Base-by-base conservation (phyloP, 2,113 vertebrate genomes). In the Gnathonemus echidnorhynchus region DNA sequence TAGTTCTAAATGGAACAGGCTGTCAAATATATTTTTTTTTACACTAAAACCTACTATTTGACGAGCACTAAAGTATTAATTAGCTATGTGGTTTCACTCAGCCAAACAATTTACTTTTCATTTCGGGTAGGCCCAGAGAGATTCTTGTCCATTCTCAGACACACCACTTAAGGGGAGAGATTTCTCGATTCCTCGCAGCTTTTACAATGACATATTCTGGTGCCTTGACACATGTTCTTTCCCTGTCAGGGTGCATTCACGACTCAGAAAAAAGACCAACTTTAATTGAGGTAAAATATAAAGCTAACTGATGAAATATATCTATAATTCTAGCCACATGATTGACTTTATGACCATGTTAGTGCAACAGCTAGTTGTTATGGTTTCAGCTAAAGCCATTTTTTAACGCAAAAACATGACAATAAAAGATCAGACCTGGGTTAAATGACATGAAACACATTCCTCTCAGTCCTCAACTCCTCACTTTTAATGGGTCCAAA, bases 281-380 rank as follows among this genome's bases (percentile, higher is more conserved):
- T 94, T 94, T 95, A 94, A 7, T 83, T 39, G 94, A 93, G 94
- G 93, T 94, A 95, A 97, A 97, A 96, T 96, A 95, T 87, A 95
- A 96, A 95, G 96, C 96, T 95, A 97, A 95, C 96, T 98, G 97
- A 97, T 96, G 96, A 95, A 96, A 97, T 97, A 96, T 96, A 96
- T 94, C 95, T 94, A 96, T 98, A 98, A 98, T 97, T 99, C 97
- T 94, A 97, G 97, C 95, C 96, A 97, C 97, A 96, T 98, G 98
- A 99, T 97, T 98, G 97, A 97, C 96, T 98, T 98, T 97, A 97
- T 97, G 97, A 97, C 97, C 95, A 95, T 97, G 97, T 97, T 95
- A 95, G 95, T 96, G 95, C 95, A 95, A 95, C 96, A 97, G 98
- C 97, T 96, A 96, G 97, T 97, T 96, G 97, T 98, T 98, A 97